phyloP scores from a whole-genome alignment of 1,140 invertebrate species.

The Battus philenor region DNA sequence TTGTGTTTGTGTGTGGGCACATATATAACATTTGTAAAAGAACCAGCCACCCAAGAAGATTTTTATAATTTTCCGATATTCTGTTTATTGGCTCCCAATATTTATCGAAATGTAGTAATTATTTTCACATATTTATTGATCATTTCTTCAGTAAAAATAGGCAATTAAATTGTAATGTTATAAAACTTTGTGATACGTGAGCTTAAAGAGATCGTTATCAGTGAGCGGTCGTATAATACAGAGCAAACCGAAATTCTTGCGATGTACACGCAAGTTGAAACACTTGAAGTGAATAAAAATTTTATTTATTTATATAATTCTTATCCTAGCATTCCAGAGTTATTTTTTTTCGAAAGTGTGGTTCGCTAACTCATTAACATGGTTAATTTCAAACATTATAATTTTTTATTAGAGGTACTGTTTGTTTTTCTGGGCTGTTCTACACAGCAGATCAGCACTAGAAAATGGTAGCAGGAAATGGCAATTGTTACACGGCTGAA shows the following conservation, averaged over 20 bases:
- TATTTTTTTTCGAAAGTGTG: no score
- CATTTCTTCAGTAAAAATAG: conserved; percentile 22
- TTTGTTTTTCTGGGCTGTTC: no score
- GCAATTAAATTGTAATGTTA: conserved; percentile 32
- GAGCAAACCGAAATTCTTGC: background rate
- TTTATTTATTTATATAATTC: no score
- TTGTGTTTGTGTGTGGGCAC: no score
- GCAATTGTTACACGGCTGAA: no score
- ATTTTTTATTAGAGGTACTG: no score
- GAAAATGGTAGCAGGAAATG: no score
- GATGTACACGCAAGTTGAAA: background rate
- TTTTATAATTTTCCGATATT: conserved; percentile 17
- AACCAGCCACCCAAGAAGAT: conserved; percentile 30
- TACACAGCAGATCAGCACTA: no score
- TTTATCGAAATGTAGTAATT: conserved; percentile 33
- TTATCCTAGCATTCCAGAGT: no score
- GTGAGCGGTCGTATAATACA: background rate
- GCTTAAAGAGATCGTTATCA: conserved; percentile 9
- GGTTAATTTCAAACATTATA: no score
- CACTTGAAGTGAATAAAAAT: conserved; percentile 1
- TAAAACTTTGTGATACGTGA: conserved; percentile 11
- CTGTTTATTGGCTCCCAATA: conserved; percentile 20
- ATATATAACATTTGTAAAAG: no score
- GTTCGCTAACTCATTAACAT: no score
- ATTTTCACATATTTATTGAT: conserved; percentile 44